Base-by-base conservation (phyloP, 2,797 vertebrate genomes). In the Chloroceryle amazona region DNA sequence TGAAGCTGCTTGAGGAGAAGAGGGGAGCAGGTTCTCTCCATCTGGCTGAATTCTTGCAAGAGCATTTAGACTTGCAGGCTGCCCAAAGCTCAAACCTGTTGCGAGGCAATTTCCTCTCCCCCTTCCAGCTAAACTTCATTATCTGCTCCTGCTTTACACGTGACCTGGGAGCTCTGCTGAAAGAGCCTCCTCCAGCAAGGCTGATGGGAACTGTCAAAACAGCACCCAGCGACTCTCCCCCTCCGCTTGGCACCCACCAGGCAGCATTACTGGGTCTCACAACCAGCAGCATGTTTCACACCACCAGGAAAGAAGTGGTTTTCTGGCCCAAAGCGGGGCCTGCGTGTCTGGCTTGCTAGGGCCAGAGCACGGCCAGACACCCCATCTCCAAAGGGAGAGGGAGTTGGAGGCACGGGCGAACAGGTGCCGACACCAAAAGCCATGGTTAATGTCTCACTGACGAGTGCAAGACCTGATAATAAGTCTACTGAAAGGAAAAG, bases 51-150 rank as follows among this genome's bases (percentile, higher is more conserved):
- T 78, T 96, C 93, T 96, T 97, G 66, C 17, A 72, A 65, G 31
- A 89, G 81, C 47, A 86, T 52, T 92, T 58, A 67, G 90, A 95
- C 91, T 76, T 95, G 86, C 90, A 97, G 44, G 85, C 92, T 74
- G 72, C 75, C 57, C 93, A 80, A 91, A 97, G 86, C 93, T 86
- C 89, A 55, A 95, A 95, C 93, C 95, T 96, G 93, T 68, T 91
- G 94, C 93, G 82, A 79, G 86, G 88, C 93, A 96, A 60, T 72
- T 96, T 96, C 80, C 60, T 82, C 71, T 84, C 82, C 49, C 44
- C 11, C 20, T 54, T 75, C n/a, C 58, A 92, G 82, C 90, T 49
- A 20, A 90, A 46, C 60, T 96, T 93, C 94, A 97, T 96, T 94
- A 93, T 78, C 85, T 95, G 86, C 51, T 96, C 14, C 78, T 89